Conservation (phyloP, 2,888 invertebrate species). For the Cyrtodaria siliqua region DNA sequence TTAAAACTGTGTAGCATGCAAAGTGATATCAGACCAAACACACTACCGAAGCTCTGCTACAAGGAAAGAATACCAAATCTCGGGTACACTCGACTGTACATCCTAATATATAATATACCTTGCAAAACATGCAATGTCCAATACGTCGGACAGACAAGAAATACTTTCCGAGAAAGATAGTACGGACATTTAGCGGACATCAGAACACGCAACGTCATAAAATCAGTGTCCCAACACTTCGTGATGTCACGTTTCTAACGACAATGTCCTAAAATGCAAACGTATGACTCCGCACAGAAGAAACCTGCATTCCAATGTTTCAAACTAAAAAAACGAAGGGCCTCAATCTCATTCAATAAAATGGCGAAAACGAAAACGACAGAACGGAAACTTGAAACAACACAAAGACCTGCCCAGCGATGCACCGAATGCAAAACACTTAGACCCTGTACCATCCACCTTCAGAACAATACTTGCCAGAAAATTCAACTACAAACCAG, state of each 20-base stretch:
- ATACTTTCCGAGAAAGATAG: background rate
- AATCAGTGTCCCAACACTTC: background rate
- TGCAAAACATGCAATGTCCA: background rate
- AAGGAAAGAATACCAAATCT: background rate
- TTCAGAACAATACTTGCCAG: too few species aligned
- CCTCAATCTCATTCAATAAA: background rate
- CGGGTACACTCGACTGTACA: background rate
- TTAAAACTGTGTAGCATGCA: background rate
- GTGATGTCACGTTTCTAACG: background rate
- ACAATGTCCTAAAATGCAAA: background rate
- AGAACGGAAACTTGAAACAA: too few species aligned
- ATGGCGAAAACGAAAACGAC: background rate
- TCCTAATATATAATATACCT: background rate
- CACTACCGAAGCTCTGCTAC: background rate
- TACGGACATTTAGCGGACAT: background rate
- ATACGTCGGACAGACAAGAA: background rate
- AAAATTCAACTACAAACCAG: too few species aligned
- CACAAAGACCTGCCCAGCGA: too few species aligned
- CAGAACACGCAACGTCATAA: background rate
- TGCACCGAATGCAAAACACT: too few species aligned
- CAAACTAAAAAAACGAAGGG: background rate
- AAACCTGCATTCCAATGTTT: background rate
- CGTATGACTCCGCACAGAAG: background rate
- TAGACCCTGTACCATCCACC: too few species aligned
- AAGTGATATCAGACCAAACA: background rate